A percentile compares a stretch with the other conserved stretches of the same genome.
phyloP scores from a whole-genome alignment of 2,113 vertebrate species.

The Corvus hawaiiensis region DNA sequence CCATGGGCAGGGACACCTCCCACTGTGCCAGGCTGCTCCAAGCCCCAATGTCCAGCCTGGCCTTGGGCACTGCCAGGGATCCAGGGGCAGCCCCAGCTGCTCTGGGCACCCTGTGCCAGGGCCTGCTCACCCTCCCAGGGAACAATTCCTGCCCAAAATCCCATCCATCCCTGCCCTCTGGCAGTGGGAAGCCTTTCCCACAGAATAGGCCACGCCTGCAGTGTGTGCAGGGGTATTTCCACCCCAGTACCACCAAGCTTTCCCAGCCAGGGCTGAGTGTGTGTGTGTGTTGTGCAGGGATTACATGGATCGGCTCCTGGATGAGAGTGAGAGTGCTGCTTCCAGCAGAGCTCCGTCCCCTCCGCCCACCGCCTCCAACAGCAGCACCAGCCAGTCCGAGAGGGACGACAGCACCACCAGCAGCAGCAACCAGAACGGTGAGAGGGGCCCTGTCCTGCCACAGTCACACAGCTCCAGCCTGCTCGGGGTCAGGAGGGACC shows the following conservation, averaged over 20 bases:
- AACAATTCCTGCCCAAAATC: not conserved
- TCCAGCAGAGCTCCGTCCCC: slow-evolving; percentile 86
- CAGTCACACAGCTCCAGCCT: fast-evolving
- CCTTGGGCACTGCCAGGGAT: not conserved
- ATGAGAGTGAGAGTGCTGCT: slow-evolving; percentile 89
- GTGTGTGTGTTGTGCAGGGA: slow-evolving; percentile 71
- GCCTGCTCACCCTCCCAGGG: not conserved
- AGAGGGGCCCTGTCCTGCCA: not conserved
- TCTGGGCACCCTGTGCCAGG: not conserved
- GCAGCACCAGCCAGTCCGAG: slow-evolving; percentile 87
- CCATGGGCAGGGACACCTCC: not conserved
- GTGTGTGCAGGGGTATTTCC: fast-evolving
- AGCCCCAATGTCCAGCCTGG: not conserved
- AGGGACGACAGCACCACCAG: slow-evolving; percentile 76
- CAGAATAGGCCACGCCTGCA: fast-evolving
- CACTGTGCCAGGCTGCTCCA: not conserved
- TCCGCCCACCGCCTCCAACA: slow-evolving; percentile 86
- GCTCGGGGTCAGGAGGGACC: fast-evolving
- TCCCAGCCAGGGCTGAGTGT: not conserved
- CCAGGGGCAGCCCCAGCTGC: not conserved
- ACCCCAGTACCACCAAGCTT: no score
- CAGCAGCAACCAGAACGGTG: slow-evolving; percentile 85
- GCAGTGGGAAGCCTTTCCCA: fast-evolving
- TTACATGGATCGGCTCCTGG: slow-evolving; percentile 91
- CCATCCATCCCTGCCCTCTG: not conserved